phyloP scores from a whole-genome alignment of 1,140 invertebrate species.

The Muscidifurax raptorellus region DNA sequence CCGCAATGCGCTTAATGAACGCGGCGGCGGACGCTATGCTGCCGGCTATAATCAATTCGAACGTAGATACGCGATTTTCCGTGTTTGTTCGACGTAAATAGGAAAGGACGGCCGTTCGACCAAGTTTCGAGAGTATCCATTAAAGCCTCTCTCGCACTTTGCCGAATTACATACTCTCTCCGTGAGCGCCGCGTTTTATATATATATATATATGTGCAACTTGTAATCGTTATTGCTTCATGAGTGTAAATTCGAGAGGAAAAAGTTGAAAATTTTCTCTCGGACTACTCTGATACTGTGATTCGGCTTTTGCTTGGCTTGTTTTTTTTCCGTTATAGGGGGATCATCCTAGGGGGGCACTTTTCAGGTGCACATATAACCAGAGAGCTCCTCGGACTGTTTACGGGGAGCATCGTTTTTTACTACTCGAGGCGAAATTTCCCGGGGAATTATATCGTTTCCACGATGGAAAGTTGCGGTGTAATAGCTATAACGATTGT shows the following conservation, averaged over 20 bases:
- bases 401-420: background rate
- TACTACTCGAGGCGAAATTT: background rate
- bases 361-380: background rate
- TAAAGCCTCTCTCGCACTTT: constrained; percentile 50
- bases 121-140: constrained; percentile 52
- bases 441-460: too few species aligned
- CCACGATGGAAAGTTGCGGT: too few species aligned
- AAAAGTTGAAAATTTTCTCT: constrained; percentile 20
- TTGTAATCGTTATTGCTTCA: constrained; percentile 45
- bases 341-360: background rate
- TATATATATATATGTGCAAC: background rate
- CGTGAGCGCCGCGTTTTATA: background rate
- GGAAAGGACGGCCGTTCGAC: constrained; percentile 32
- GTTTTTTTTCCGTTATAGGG: too few species aligned
- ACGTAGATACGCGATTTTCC: constrained; percentile 47
- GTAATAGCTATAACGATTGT: too few species aligned
- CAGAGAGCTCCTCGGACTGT: background rate
- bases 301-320: too few species aligned
- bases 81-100: constrained; percentile 50
- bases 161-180: constrained; percentile 46
- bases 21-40: background rate
- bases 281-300: background rate
- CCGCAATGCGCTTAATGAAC: constrained; percentile 13
- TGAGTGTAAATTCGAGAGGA: constrained; percentile 33
- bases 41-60: constrained; percentile 46